Evolutionary conservation across 2,888 invertebrate species (phyloP).

Genomic region (Hirtodrosophila duncani): DNA sequence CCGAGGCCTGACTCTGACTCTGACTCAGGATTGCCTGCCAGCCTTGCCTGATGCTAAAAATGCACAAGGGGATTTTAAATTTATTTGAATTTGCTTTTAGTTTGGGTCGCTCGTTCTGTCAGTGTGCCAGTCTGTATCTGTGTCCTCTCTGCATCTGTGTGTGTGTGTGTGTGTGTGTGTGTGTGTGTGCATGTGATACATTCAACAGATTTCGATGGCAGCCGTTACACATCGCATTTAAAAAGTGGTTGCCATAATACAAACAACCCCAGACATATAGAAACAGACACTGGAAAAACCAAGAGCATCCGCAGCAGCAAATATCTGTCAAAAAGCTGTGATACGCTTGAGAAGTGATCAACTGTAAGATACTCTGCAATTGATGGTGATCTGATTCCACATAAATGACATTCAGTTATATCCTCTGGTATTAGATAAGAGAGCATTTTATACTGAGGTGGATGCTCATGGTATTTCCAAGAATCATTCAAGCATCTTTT

Average conservation of each 20-base stretch:
- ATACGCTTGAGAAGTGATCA: background rate
- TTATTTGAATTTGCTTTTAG: conserved; percentile 75
- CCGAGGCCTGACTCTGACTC: background rate
- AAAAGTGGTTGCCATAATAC: conserved; percentile 65
- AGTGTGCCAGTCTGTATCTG: conserved; percentile 9
- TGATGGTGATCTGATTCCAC: no score
- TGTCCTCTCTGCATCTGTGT: no score
- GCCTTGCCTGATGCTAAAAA: conserved; percentile 62
- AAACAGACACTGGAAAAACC: conserved; percentile 10
- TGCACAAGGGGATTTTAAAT: conserved; percentile 70
- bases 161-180: conserved; percentile 1
- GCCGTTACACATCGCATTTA: conserved; percentile 67
- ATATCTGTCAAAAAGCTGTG: background rate
- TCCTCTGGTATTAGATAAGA: no score
- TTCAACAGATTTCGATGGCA: conserved; percentile 72
- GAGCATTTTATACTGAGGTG: no score
- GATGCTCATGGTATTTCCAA: no score
- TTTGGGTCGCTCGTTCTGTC: conserved; percentile 32
- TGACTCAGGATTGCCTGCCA: conserved; percentile 14
- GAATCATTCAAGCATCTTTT: no score
- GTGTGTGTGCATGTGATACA: conserved; percentile 37
- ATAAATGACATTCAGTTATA: no score
- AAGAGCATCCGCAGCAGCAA: conserved; percentile 1
- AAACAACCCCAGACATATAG: conserved; percentile 33
- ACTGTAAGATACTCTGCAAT: no score